These are phyloP conservation scores for Drosophila aff. DNA, from an alignment of 1,140 invertebrate genomes.

Conservation along the genomic window DNA sequence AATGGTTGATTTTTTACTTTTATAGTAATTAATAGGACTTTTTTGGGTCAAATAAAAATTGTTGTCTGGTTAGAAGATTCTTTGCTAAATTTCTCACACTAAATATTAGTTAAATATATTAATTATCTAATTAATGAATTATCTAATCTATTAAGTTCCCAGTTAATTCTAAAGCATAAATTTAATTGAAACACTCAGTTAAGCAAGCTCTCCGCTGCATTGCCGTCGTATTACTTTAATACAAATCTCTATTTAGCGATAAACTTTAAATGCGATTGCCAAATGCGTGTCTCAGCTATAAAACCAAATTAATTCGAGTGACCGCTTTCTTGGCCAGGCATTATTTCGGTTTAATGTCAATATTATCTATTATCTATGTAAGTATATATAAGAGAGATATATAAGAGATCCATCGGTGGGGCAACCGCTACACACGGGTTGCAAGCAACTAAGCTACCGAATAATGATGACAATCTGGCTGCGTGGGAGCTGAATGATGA, in stretches of 20 bases:
- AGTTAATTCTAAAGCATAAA: neutral
- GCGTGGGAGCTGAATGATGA: constrained; percentile 15
- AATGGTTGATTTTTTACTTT: too few relatives aligned
- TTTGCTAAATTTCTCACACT: too few relatives aligned
- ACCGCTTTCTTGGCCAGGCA: constrained; percentile 1
- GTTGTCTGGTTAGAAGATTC: too few relatives aligned
- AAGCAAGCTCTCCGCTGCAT: neutral
- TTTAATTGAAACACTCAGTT: neutral
- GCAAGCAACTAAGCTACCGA: constrained; percentile 1
- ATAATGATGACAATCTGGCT: constrained; percentile 9
- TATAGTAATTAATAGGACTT: too few relatives aligned
- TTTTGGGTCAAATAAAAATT: too few relatives aligned
- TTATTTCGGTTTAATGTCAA: constrained; percentile 10
- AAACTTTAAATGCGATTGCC: constrained; percentile 1
- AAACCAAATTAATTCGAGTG: constrained; percentile 14
- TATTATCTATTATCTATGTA: neutral
- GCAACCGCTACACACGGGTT: neutral
- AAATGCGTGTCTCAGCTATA: constrained; percentile 5
- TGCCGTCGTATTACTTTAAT: neutral
- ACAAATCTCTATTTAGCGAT: constrained; percentile 1
- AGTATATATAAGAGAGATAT: neutral
- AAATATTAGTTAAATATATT: too few relatives aligned
- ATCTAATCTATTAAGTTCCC: neutral
- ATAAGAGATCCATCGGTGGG: neutral
- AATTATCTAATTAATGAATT: neutral